A percentile compares a stretch with the other conserved stretches of the same genome.
These are phyloP conservation scores for Antitype chi DNA, from an alignment of 2,888 invertebrate genomes.

Conservation along the genomic window DNA sequence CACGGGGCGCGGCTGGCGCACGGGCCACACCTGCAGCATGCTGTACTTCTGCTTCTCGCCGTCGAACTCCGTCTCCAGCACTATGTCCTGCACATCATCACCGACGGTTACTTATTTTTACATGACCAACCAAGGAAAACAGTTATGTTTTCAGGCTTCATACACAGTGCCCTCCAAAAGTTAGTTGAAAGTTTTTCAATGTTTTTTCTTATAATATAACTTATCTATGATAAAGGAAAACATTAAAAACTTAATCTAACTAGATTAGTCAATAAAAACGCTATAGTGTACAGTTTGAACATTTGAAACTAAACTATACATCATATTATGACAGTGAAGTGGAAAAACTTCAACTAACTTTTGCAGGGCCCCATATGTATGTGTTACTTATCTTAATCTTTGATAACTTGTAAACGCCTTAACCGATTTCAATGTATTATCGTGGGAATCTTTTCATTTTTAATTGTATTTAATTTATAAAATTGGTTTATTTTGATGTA, in stretches of 20 bases:
- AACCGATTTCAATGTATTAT: not conserved
- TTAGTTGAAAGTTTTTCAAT: not conserved
- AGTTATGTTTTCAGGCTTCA: not conserved
- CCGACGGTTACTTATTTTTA: not conserved
- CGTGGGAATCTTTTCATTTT: not conserved
- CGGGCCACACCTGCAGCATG: constrained; percentile 99
- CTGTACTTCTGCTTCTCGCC: constrained; percentile 97
- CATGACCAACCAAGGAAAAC: not conserved
- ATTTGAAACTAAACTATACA: not conserved
- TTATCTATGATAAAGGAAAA: too few species aligned
- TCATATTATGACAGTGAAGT: not conserved
- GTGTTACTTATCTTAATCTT: not conserved
- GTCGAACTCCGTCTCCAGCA: constrained; percentile 99
- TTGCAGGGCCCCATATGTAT: not conserved
- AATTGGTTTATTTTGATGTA: too few species aligned
- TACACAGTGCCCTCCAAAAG: not conserved
- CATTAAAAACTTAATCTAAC: too few species aligned
- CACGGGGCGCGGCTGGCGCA: constrained; percentile 98
- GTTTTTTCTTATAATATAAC: not conserved
- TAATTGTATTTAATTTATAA: too few species aligned
- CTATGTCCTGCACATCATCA: constrained; percentile 93
- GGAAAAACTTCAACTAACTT: not conserved
- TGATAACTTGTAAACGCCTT: not conserved
- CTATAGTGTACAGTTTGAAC: not conserved
- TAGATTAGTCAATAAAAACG: not conserved